Evolutionary conservation across 2,888 invertebrate species (phyloP).

Genomic region (Perdita meconis): DNA sequence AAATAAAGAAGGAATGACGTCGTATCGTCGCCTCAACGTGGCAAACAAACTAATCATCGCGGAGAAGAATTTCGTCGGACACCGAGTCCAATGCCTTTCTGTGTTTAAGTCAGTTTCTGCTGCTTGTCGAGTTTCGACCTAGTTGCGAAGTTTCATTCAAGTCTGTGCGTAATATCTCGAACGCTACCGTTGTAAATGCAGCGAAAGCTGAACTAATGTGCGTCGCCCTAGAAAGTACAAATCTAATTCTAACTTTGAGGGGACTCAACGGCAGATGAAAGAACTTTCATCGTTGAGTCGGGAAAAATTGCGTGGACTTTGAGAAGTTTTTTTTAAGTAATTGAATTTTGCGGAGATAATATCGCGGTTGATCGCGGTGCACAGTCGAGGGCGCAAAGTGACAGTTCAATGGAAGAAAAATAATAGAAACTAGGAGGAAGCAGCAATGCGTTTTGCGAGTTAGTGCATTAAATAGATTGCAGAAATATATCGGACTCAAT

Average conservation of each 20-base stretch:
- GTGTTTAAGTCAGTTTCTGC: constrained; percentile 22
- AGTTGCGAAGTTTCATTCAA: constrained; percentile 46
- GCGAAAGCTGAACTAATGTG: constrained; percentile 16
- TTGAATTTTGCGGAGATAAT: no score
- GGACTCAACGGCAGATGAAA: background rate
- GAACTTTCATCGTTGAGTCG: background rate
- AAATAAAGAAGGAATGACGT: background rate
- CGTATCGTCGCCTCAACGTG: no score
- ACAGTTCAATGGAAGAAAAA: no score
- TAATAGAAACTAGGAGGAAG: background rate
- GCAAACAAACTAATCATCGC: background rate
- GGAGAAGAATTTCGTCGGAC: background rate
- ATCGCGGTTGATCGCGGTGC: no score
- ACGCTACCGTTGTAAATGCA: constrained; percentile 33
- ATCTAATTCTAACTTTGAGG: background rate
- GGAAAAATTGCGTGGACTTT: no score
- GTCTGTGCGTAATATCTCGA: constrained; percentile 27
- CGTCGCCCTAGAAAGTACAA: constrained; percentile 5
- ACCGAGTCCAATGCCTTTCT: background rate
- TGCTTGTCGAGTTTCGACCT: constrained; percentile 9
- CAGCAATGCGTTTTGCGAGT: background rate
- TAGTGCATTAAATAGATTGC: background rate
- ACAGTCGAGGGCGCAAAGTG: no score
- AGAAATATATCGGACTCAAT: background rate
- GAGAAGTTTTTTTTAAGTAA: no score